Evolutionary conservation across 2,113 vertebrate species (phyloP).

Genomic region (Mustelus asterias): DNA sequence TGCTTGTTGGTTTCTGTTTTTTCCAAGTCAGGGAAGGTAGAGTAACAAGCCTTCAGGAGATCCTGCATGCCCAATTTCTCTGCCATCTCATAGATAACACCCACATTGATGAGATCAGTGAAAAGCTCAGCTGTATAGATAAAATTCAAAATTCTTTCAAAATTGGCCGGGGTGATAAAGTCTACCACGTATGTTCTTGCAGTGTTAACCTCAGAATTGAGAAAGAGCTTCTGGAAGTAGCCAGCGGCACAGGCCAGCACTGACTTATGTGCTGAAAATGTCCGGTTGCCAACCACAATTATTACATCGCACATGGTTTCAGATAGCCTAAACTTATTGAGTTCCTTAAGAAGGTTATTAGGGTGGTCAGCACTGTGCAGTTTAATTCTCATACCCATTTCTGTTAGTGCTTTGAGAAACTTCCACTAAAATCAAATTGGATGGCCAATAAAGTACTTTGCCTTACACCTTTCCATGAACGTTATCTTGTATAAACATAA

Average conservation of each 20-base stretch:
- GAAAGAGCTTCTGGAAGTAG: conserved; percentile 86
- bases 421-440: conserved; percentile 40
- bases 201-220: conserved; percentile 55
- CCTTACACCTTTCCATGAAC: conserved; percentile 3
- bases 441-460: conserved; percentile 37
- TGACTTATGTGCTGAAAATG: conserved; percentile 81
- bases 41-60: conserved; percentile 79
- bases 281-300: conserved; percentile 80
- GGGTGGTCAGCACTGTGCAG: conserved; percentile 84
- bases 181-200: conserved; percentile 76
- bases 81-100: conserved; percentile 86
- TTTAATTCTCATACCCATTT: conserved; percentile 92
- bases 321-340: conserved; percentile 81
- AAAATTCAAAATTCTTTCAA: conserved; percentile 91
- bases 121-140: conserved; percentile 89
- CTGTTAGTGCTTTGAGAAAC: conserved; percentile 45
- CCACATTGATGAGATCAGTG: conserved; percentile 87
- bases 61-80: conserved; percentile 81
- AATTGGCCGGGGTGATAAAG: conserved; percentile 83
- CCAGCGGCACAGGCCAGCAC: conserved; percentile 79
- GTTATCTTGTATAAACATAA: conserved; percentile 41
- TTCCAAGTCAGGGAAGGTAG: conserved; percentile 87
- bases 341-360: conserved; percentile 80
- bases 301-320: conserved; percentile 86
- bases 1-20: conserved; percentile 56